Percentiles rank a stretch among this genome's conserved stretches.
Evolutionary conservation across 2,113 vertebrate species (phyloP).

Genomic region (Thermophis baileyi): DNA sequence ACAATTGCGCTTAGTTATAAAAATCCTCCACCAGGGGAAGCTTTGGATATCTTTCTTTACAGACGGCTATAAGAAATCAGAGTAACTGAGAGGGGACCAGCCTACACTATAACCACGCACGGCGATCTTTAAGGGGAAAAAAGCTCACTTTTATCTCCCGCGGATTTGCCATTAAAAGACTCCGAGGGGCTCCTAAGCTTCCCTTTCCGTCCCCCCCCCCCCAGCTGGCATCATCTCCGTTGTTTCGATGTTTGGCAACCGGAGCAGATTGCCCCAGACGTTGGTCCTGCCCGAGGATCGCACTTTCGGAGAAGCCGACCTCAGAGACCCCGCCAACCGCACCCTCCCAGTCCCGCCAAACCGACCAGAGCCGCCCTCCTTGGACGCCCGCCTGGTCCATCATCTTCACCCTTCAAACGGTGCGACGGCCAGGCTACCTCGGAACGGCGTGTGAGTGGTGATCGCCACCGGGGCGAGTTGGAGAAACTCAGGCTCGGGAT

Average conservation of each 20-base stretch:
- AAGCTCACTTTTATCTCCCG: background rate
- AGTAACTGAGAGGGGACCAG: background rate
- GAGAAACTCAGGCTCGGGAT: background rate
- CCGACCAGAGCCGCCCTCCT: background rate
- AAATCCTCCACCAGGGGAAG: background rate
- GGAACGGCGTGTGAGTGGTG: background rate
- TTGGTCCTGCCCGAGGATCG: background rate
- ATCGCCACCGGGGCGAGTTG: background rate
- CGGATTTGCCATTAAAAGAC: background rate
- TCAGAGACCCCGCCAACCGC: background rate
- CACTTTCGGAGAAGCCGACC: background rate
- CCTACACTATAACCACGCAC: background rate
- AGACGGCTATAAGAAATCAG: background rate
- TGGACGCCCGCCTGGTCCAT: background rate
- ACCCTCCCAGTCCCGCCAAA: no score
- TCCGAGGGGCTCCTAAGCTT: background rate
- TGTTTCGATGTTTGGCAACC: background rate
- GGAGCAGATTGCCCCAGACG: background rate
- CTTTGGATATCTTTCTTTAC: background rate
- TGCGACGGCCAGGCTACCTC: background rate
- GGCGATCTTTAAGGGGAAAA: background rate
- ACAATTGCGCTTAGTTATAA: background rate
- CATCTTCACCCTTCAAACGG: background rate
- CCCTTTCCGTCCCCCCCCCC: background rate
- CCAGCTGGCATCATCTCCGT: background rate